phyloP scores from a whole-genome alignment of 2,113 vertebrate species.

The Proterorhinus semilunaris region DNA sequence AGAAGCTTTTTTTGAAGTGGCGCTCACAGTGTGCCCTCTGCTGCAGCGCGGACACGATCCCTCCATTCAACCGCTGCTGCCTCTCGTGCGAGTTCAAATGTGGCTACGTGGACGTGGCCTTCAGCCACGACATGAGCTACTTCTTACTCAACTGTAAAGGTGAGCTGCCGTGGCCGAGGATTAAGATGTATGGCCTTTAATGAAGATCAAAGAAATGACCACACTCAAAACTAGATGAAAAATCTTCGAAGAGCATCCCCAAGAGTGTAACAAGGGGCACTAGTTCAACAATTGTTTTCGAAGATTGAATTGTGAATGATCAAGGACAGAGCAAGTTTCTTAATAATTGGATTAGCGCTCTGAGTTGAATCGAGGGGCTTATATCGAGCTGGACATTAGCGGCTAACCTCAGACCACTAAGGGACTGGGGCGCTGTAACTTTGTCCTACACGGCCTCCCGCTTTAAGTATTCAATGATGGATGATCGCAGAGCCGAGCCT shows the following conservation, averaged over 20 bases:
- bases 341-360: conserved; percentile 23
- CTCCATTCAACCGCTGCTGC: conserved; percentile 90
- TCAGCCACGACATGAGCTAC: conserved; percentile 83
- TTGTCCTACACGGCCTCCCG: not conserved
- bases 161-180: conserved; percentile 49
- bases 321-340: not conserved
- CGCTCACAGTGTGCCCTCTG: conserved; percentile 12
- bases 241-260: too few species aligned
- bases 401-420: conserved; percentile 33
- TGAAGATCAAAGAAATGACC: too few species aligned
- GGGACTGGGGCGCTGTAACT: conserved; percentile 10
- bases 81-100: conserved; percentile 92
- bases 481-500: not conserved
- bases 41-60: conserved; percentile 87
- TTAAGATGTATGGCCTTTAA: too few species aligned
- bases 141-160: conserved; percentile 93
- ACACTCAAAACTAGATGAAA: too few species aligned
- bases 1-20: not conserved
- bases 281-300: not conserved
- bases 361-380: conserved; percentile 11
- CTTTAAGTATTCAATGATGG: conserved; percentile 2
- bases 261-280: not conserved
- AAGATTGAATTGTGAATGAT: not conserved
- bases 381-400: conserved; percentile 25
- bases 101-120: conserved; percentile 88